phyloP scores from a whole-genome alignment of 1,140 invertebrate species.

The Pachypeltis micranthus region DNA sequence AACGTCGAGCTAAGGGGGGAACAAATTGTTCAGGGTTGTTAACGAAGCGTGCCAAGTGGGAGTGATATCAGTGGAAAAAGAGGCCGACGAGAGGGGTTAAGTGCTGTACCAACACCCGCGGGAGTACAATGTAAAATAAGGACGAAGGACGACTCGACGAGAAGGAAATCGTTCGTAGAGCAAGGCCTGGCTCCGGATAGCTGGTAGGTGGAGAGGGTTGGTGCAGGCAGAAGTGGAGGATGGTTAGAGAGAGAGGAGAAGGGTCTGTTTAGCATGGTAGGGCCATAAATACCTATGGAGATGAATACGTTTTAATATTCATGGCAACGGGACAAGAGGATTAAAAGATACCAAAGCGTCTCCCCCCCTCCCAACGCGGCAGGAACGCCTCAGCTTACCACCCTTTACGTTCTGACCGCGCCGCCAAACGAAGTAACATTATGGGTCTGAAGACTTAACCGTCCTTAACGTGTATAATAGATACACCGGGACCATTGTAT shows the following conservation, averaged over 20 bases:
- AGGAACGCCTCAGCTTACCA: not conserved
- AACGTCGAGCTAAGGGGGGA: not conserved
- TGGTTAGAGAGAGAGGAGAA: not conserved
- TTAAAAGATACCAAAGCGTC: conserved; percentile 3
- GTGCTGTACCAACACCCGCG: conserved; percentile 2
- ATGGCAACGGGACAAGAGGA: conserved; percentile 1
- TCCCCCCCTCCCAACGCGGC: not conserved
- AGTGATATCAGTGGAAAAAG: not conserved
- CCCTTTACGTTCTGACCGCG: not conserved
- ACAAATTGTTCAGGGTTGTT: not conserved
- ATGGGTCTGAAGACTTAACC: no score
- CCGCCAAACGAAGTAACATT: not conserved
- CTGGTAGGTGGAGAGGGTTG: no score
- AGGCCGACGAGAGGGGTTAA: no score
- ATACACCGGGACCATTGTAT: no score
- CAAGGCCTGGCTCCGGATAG: no score
- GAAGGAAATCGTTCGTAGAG: conserved; percentile 2
- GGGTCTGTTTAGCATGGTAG: conserved; percentile 1
- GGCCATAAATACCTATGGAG: conserved; percentile 9
- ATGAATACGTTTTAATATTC: conserved; percentile 8
- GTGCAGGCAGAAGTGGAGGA: no score
- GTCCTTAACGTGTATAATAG: no score
- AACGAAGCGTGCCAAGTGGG: conserved; percentile 9
- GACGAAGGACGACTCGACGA: not conserved
- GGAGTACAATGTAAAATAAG: conserved; percentile 6